These are phyloP conservation scores for Odontamblyopus rebecca DNA, from an alignment of 2,797 vertebrate species.

Conservation along the genomic window DNA sequence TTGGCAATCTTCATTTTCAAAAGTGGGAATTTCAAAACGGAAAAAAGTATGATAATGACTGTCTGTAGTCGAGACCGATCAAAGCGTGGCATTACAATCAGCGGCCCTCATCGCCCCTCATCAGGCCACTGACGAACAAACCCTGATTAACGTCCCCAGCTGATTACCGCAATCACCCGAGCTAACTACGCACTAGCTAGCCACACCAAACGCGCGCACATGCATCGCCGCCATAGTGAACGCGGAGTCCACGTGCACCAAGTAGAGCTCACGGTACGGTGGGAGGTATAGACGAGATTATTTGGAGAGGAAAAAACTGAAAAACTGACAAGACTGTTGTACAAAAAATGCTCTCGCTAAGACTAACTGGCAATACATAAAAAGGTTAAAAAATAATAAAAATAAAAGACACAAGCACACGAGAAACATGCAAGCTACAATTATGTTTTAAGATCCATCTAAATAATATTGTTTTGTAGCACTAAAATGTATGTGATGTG, in stretches of 20 bases:
- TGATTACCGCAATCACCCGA: conserved; percentile 84
- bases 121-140: conserved; percentile 82
- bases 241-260: conserved; percentile 42
- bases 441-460: no score
- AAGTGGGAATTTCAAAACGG: conserved; percentile 18
- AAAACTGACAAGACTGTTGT: conserved; percentile 14
- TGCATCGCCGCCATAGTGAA: conserved; percentile 23
- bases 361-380: no score
- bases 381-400: no score
- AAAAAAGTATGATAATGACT: conserved; percentile 59
- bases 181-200: conserved; percentile 60
- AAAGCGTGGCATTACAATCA: conserved; percentile 83
- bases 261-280: conserved; percentile 36
- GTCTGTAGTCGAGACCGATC: conserved; percentile 57
- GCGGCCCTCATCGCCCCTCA: conserved; percentile 75
- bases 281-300: conserved; percentile 35
- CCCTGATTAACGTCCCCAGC: conserved; percentile 82
- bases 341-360: conserved; percentile 1
- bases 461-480: no score
- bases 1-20: conserved; percentile 30
- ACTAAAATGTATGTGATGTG: no score
- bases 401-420: no score
- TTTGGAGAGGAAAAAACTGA: conserved; percentile 25
- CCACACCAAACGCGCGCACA: conserved; percentile 32
- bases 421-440: no score